A percentile compares a stretch with the other conserved stretches of the same genome.
Evolutionary conservation across 2,888 invertebrate species (phyloP).

Genomic region (Therioaphis trifolii): DNA sequence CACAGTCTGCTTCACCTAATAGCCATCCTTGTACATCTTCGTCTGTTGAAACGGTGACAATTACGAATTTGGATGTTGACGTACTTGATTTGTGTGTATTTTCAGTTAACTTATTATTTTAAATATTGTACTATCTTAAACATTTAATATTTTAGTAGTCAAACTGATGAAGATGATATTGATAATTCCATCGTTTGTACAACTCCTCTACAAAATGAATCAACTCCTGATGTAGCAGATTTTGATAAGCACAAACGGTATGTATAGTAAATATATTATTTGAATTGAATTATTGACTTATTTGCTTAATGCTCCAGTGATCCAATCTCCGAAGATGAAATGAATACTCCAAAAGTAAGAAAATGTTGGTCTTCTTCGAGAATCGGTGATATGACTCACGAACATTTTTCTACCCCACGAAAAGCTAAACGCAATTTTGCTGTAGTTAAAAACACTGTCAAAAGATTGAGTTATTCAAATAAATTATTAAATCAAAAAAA

Average conservation of each 20-base stretch:
- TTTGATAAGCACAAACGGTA: too few relatives aligned
- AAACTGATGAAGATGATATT: conserved; percentile 11
- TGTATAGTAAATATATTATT: conserved; percentile 5
- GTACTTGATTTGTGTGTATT: too few relatives aligned
- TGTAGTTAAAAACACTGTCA: too few relatives aligned
- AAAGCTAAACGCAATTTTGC: too few relatives aligned
- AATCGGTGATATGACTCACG: too few relatives aligned
- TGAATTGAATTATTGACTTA: conserved; percentile 9
- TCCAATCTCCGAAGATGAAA: conserved; percentile 23
- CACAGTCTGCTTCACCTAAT: not conserved
- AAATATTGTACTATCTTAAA: too few relatives aligned
- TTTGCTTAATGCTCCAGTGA: conserved; percentile 11
- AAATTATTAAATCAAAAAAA: conserved; percentile 28
- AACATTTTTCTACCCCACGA: too few relatives aligned
- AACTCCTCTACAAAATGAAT: conserved; percentile 8
- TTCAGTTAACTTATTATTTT: too few relatives aligned
- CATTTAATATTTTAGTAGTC: too few relatives aligned
- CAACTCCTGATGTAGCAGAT: not conserved
- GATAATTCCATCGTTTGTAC: conserved; percentile 2
- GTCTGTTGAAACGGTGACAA: too few relatives aligned
- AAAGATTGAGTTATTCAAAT: conserved; percentile 29
- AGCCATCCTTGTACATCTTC: too few relatives aligned
- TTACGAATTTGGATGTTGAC: too few relatives aligned
- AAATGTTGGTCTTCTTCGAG: conserved; percentile 14
- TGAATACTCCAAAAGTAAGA: conserved; percentile 24